Conservation (phyloP, 2,113 vertebrate genomes). For the Onychorhynchus coronatus region DNA sequence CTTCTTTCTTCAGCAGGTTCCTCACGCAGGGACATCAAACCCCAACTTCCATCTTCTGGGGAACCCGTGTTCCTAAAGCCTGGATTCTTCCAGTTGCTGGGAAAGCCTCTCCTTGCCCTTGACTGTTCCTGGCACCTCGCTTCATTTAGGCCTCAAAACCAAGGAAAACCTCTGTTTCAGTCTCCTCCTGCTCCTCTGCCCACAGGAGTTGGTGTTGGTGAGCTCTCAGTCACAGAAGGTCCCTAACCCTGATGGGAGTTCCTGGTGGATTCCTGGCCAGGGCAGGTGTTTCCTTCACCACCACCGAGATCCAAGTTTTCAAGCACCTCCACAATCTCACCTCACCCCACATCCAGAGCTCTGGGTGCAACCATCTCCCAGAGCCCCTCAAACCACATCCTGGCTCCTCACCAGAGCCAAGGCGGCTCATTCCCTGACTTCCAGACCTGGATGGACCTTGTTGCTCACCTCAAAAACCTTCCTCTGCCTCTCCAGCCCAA, state of each 20-base stretch:
- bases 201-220: background rate
- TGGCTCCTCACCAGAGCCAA: background rate
- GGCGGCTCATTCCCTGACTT: background rate
- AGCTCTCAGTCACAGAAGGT: background rate
- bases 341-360: background rate
- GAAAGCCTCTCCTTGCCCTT: background rate
- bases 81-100: background rate
- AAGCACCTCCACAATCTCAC: background rate
- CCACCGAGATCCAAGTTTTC: background rate
- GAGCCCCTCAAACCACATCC: background rate
- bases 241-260: background rate
- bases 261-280: background rate
- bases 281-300: background rate
- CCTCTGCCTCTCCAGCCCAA: background rate
- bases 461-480: background rate
- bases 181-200: background rate
- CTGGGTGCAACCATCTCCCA: background rate
- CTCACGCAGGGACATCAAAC: background rate
- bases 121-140: background rate
- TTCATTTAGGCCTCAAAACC: background rate
- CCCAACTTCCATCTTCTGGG: background rate
- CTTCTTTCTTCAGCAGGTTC: background rate
- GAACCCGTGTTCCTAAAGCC: background rate
- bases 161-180: background rate
- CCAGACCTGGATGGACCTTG: background rate